These are phyloP conservation scores for Vanessa tameamea DNA, from an alignment of 1,140 invertebrate species.

Conservation along the genomic window DNA sequence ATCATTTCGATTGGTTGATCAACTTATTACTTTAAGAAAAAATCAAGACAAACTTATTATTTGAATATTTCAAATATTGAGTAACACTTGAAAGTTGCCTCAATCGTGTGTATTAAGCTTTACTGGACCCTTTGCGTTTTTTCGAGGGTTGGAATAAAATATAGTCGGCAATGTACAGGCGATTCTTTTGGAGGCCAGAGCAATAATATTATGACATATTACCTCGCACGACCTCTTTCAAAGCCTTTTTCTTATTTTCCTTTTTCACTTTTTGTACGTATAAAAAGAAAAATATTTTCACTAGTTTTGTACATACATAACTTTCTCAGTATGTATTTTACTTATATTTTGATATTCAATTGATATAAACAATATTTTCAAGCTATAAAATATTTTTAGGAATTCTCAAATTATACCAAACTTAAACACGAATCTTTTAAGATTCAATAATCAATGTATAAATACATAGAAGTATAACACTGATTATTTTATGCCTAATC, in stretches of 20 bases:
- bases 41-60: too few species aligned
- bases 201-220: slow-evolving; percentile 79
- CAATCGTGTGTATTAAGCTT: slow-evolving; percentile 35
- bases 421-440: too few species aligned
- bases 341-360: too few species aligned
- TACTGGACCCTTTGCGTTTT: slow-evolving; percentile 50
- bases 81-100: slow-evolving; percentile 27
- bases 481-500: too few species aligned
- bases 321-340: too few species aligned
- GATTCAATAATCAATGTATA: too few species aligned
- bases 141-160: slow-evolving; percentile 67
- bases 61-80: too few species aligned
- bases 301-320: neutral
- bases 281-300: neutral
- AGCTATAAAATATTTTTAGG: too few species aligned
- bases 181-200: slow-evolving; percentile 60
- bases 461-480: too few species aligned
- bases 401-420: too few species aligned
- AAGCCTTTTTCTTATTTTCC: slow-evolving; percentile 48
- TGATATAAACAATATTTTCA: too few species aligned
- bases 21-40: neutral
- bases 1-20: neutral
- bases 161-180: slow-evolving; percentile 57
- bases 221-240: slow-evolving; percentile 55
- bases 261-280: slow-evolving; percentile 40